phyloP scores from a whole-genome alignment of 1,140 invertebrate species.

The Oreohelix idahoensis region DNA sequence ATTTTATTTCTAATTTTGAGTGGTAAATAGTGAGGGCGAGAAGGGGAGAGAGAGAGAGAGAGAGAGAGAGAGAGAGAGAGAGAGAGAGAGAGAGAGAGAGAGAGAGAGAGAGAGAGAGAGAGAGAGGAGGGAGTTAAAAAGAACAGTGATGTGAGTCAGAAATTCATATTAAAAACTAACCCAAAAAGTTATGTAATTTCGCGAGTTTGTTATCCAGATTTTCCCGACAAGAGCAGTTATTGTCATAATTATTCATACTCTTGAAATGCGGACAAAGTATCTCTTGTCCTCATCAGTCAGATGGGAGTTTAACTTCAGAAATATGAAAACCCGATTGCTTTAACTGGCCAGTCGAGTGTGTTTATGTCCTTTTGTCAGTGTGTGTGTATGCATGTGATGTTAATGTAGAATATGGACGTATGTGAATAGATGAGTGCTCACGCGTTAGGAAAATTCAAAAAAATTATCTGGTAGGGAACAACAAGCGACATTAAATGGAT shows the following conservation, averaged over 20 bases:
- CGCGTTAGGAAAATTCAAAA: not conserved
- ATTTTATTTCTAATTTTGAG: too few species aligned
- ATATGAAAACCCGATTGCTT: slow-evolving; percentile 1
- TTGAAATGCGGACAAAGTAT: not conserved
- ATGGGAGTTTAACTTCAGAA: slow-evolving; percentile 7
- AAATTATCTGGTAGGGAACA: not conserved
- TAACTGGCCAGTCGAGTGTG: not conserved
- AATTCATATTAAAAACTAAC: not conserved
- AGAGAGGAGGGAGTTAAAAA: not conserved
- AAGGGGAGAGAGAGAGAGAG: too few species aligned
- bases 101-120: not conserved
- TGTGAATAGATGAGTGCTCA: not conserved
- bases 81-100: too few species aligned
- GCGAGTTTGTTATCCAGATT: not conserved
- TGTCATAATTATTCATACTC: not conserved
- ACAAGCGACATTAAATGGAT: not conserved
- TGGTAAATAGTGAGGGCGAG: too few species aligned
- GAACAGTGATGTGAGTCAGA: slow-evolving; percentile 11
- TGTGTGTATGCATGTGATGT: not conserved
- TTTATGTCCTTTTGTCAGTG: not conserved
- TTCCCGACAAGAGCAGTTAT: not conserved
- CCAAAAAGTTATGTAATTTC: not conserved
- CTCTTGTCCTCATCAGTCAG: not conserved
- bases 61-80: too few species aligned
- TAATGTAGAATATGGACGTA: not conserved